Conservation (phyloP, 2,888 invertebrate genomes). For the Morpho achilles region DNA sequence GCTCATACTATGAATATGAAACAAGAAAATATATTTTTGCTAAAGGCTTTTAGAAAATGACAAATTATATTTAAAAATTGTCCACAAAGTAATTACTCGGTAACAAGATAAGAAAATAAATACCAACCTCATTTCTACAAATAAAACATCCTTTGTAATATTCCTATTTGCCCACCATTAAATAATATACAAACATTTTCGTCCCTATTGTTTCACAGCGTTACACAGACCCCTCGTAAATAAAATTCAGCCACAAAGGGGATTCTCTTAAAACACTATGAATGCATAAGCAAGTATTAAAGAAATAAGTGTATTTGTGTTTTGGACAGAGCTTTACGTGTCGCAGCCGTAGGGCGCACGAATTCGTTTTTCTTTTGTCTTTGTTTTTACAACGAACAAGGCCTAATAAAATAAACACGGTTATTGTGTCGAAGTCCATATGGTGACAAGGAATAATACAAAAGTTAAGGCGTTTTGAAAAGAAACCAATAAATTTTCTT, state of each 20-base stretch:
- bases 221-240: constrained; percentile 27
- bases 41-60: no score
- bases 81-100: neutral
- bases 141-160: neutral
- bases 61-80: neutral
- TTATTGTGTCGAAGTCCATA: no score
- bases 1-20: no score
- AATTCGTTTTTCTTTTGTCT: constrained; percentile 14
- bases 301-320: constrained; percentile 35
- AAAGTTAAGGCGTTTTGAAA: no score
- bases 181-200: constrained; percentile 11
- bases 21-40: no score
- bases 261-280: constrained; percentile 42
- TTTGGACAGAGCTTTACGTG: constrained; percentile 40
- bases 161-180: constrained; percentile 9
- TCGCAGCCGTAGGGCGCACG: constrained; percentile 9
- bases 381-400: neutral
- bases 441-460: no score
- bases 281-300: constrained; percentile 42
- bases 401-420: neutral
- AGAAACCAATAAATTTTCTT: no score
- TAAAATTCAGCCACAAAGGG: constrained; percentile 36
- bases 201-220: constrained; percentile 4
- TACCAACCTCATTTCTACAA: neutral
- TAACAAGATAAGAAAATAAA: neutral